Base-by-base conservation (phyloP, 2,888 invertebrate genomes). In the Pollenia angustigena region DNA sequence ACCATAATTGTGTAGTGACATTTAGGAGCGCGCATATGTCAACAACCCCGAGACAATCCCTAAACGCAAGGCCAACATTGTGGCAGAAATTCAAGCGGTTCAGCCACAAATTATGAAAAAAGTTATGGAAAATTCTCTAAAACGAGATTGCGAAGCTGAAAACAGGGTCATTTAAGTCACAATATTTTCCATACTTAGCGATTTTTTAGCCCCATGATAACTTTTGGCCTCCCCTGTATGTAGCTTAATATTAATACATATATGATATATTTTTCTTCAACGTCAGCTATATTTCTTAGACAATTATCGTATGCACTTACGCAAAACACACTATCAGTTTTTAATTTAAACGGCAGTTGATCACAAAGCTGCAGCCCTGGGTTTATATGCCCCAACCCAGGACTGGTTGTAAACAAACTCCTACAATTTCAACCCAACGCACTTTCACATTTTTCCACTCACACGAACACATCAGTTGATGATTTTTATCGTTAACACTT, bases 401-500 rank as follows among this genome's bases (percentile, higher is more conserved):
- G 23, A 2, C 32, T 32, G 32, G 32, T 32, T 50, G 23, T 16
- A 48, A 44, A 58, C 12, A 50, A 11, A 58, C 48, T 44, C 40
- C 54, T 54, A 78, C 60, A 71, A 7, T 50, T 12, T 16, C 52
- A 64, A n/a, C 4, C 44, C n/a, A n/a, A 75, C 54, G 58, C 72
- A 74, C 58, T 58, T 56, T 56, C 46, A 64, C 56, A 81, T 69
- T 75, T 44, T 58, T 78, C 16, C n/a, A 46, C 40, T 58, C 64
- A 10, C 52, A 72, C 72, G 83, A 83, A 68, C 86, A 76, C 72
- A 86, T 81, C 68, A 76, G 46, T 62, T 64, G 79, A 80, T 83
- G 76, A 81, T 86, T 86, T 81, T 76, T 83, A 83, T 86, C 80
- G 83, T 83, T 66, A 86, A 81, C 76, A 83, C 76, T 81, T 83